phyloP scores from a whole-genome alignment of 2,113 vertebrate species.

The Maccullochella peelii region DNA sequence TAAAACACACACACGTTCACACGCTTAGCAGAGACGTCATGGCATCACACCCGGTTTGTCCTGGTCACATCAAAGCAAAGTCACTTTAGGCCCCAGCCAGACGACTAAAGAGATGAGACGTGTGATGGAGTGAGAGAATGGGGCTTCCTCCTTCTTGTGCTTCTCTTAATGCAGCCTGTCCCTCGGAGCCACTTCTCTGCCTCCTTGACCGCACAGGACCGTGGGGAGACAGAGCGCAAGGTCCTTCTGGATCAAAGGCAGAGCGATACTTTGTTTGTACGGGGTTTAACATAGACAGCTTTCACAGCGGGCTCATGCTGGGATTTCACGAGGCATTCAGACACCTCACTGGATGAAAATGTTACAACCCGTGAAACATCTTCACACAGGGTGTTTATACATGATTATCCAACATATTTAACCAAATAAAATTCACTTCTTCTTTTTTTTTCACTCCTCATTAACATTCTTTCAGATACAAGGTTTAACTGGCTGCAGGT shows the following conservation, averaged over 20 bases:
- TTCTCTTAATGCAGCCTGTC: constrained; percentile 73
- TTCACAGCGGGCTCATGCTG: constrained; percentile 1
- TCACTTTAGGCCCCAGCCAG: constrained; percentile 75
- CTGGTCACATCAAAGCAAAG: constrained; percentile 78
- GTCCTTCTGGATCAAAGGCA: constrained; percentile 71
- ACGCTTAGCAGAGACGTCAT: constrained; percentile 65
- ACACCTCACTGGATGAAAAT: constrained; percentile 14
- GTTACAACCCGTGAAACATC: neutral
- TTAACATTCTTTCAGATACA: constrained; percentile 31
- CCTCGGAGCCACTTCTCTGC: constrained; percentile 71
- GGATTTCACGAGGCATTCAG: constrained; percentile 26
- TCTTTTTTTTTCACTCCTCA: constrained; percentile 9
- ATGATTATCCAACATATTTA: constrained; percentile 26
- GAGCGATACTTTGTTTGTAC: constrained; percentile 53
- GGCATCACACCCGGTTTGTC: constrained; percentile 75
- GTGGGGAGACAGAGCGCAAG: constrained; percentile 54
- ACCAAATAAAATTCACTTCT: constrained; percentile 6
- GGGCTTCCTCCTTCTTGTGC: constrained; percentile 72
- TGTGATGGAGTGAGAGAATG: constrained; percentile 77
- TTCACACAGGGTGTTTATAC: constrained; percentile 15
- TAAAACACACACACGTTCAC: constrained; percentile 65
- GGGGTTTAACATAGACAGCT: constrained; percentile 14
- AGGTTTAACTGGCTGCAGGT: constrained; percentile 19
- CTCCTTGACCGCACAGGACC: constrained; percentile 75
- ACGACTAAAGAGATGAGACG: constrained; percentile 77